A percentile compares a stretch with the other conserved stretches of the same genome.
Conservation (phyloP, 2,113 vertebrate species). For the Thalassarche chlororhynchos region DNA sequence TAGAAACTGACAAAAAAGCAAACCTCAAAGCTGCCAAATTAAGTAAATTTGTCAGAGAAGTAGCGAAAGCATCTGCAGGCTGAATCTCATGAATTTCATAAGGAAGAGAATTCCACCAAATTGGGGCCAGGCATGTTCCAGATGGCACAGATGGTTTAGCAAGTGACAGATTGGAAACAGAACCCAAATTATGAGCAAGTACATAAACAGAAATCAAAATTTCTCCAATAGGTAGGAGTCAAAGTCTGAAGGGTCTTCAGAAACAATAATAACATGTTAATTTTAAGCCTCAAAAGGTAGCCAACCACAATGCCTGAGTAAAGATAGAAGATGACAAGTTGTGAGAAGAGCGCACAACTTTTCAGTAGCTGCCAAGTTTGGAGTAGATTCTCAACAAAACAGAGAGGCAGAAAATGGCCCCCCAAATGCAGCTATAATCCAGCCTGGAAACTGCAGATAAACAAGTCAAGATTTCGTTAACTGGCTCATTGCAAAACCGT, state of each 20-base stretch:
- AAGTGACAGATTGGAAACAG: constrained; percentile 72
- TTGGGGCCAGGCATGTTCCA: constrained; percentile 45
- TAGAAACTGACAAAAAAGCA: constrained; percentile 43
- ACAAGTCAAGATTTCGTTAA: neutral
- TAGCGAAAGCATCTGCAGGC: constrained; percentile 47
- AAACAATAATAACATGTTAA: constrained; percentile 46
- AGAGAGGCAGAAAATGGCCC: constrained; percentile 5
- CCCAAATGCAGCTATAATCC: neutral
- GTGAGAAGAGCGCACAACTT: neutral
- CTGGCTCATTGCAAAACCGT: neutral
- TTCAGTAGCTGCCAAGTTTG: constrained; percentile 10
- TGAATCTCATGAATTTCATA: constrained; percentile 53
- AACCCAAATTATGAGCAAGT: constrained; percentile 66
- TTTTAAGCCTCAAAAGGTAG: constrained; percentile 43
- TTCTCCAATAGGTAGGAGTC: constrained; percentile 62
- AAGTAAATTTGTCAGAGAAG: constrained; percentile 25
- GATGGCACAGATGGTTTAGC: constrained; percentile 69
- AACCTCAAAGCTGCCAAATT: constrained; percentile 29
- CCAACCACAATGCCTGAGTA: constrained; percentile 3
- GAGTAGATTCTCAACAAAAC: neutral
- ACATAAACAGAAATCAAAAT: constrained; percentile 62
- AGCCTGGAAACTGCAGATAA: neutral
- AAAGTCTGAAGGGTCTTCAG: constrained; percentile 51
- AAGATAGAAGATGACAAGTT: constrained; percentile 35
- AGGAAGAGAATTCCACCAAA: constrained; percentile 59